Conservation (phyloP, 2,888 invertebrate species). For the Lacanobia wlatinum region DNA sequence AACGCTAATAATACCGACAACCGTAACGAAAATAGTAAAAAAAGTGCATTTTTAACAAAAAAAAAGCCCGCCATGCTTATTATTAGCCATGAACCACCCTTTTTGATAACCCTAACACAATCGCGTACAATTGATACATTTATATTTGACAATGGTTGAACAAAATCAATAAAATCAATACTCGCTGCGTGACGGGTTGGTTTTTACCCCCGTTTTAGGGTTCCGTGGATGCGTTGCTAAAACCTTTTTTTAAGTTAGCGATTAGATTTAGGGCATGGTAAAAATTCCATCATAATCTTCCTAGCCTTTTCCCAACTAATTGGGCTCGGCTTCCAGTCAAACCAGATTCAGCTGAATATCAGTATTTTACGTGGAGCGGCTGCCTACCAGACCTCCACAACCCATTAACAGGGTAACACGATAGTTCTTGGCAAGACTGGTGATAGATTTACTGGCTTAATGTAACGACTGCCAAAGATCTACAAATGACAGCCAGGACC, state of each 20-base stretch:
- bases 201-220: constrained; percentile 52
- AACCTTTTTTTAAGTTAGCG: not conserved
- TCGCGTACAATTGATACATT: constrained; percentile 63
- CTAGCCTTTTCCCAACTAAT: too few relatives aligned
- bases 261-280: too few relatives aligned
- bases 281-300: too few relatives aligned
- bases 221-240: not conserved
- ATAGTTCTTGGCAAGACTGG: too few relatives aligned
- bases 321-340: too few relatives aligned
- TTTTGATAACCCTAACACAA: constrained; percentile 72
- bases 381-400: too few relatives aligned
- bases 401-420: too few relatives aligned
- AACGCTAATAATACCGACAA: constrained; percentile 26
- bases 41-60: constrained; percentile 40
- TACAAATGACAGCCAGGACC: too few relatives aligned
- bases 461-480: too few relatives aligned
- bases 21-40: constrained; percentile 18
- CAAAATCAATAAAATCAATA: constrained; percentile 72
- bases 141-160: constrained; percentile 59
- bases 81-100: constrained; percentile 50
- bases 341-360: too few relatives aligned
- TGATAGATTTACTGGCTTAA: too few relatives aligned
- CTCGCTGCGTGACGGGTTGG: constrained; percentile 56
- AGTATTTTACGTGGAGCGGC: too few relatives aligned
- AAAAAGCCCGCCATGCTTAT: constrained; percentile 15